Percentiles rank a stretch among this genome's conserved stretches.
These are phyloP conservation scores for Gyps fulvus DNA, from an alignment of 2,113 vertebrate genomes.

Conservation along the genomic window DNA sequence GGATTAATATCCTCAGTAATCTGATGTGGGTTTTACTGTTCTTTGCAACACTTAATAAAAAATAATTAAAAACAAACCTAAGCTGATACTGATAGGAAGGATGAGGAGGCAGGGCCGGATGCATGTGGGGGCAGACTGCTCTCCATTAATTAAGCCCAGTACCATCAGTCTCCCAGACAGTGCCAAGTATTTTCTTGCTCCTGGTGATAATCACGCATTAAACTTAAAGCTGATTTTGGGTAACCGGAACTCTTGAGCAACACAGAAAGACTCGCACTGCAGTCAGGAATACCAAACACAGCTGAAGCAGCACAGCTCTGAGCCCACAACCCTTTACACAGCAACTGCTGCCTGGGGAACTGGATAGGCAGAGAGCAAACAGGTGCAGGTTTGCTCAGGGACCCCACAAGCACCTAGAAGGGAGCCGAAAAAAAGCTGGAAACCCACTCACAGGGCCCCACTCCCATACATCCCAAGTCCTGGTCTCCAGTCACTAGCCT, in stretches of 20 bases:
- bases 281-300: neutral
- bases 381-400: neutral
- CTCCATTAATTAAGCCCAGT: neutral
- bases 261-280: neutral
- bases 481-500: neutral
- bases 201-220: neutral
- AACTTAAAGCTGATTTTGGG: neutral
- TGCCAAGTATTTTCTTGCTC: neutral
- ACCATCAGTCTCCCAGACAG: neutral
- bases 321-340: neutral
- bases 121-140: neutral
- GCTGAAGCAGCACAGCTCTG: neutral
- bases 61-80: constrained; percentile 49
- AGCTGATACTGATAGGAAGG: neutral
- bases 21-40: constrained; percentile 50
- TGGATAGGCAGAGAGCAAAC: neutral
- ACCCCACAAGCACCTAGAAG: neutral
- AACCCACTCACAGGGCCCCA: neutral
- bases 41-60: constrained; percentile 26
- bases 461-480: neutral
- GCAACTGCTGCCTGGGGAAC: neutral
- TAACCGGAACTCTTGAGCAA: neutral
- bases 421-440: neutral
- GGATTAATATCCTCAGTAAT: constrained; percentile 57
- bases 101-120: neutral